Evolutionary conservation across 1,140 invertebrate species (phyloP), one percentile per base, ranked within the genome.

Genomic region (Drosophila sproati): DNA sequence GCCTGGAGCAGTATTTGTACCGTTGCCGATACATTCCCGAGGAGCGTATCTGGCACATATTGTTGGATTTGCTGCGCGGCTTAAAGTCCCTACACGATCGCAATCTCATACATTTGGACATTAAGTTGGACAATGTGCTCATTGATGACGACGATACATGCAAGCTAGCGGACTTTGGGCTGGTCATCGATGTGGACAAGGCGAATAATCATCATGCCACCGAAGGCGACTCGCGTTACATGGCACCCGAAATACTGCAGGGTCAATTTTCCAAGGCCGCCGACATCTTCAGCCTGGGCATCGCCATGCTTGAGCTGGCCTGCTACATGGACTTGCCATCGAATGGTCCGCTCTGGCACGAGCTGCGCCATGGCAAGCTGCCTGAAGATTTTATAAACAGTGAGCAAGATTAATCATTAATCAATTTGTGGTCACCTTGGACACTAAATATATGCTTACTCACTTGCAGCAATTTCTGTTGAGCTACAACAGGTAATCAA

Each of bases 141-240:
- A 93, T 94, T 12, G 93, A 94, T 43, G 94, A 93, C 92, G 95
- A 93, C 73, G 95, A 93, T 68, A 93, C 68, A 69, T 96, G 95
- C 82, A 96, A 97, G 89, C 91, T 97, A 31, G 95, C 95, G 35
- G 96, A 97, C 92, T 96, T 97, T 93, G 96, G 96, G 8, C 91
- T 97, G 8, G 94, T 96, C n/a, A 87, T 95, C 20, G 95, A 96
- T 87, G 80, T 96, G 7, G 93, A 94, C 61, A 94, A 79, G 57
- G 91, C 90, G 6, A 92, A 92, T 55, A 86, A 69, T n/a, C 80
- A 91, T 60, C 82, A 92, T 50, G 93, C 78, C 7, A 93, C 94
- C n/a, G 96, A 97, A 92, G 96, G 96, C 4, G 96, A 97, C 93
- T 94, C 95, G 0, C 95, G 95, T 67, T 97, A 97, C 91, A 92